Conservation (phyloP, 35 echinoderm and acorn worm species). For the Diadema setosum region DNA sequence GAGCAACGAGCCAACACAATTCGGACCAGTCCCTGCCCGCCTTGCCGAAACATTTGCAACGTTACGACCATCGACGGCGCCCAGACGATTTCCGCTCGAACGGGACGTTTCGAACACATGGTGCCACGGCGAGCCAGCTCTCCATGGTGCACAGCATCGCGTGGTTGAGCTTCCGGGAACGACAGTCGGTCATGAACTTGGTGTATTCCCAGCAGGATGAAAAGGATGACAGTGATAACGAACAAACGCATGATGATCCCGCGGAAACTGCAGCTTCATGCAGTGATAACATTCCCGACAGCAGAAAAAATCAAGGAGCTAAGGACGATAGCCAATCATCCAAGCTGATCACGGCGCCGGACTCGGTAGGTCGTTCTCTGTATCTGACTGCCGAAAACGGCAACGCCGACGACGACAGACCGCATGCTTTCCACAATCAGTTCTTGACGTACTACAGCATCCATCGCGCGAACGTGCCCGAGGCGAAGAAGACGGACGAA, state of each 20-base stretch:
- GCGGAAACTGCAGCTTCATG: neutral
- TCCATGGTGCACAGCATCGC: conserved; percentile 7
- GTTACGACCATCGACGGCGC: neutral
- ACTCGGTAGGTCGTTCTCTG: neutral
- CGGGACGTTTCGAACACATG: neutral
- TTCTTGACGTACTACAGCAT: neutral
- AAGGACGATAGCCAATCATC: too few relatives aligned
- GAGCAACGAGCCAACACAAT: neutral
- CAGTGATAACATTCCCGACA: neutral
- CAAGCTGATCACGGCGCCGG: neutral
- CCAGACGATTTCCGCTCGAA: neutral
- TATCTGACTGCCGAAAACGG: neutral
- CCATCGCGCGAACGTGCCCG: neutral
- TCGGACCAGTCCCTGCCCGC: neutral
- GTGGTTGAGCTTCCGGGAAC: neutral
- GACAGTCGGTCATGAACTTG: neutral
- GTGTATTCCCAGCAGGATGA: neutral
- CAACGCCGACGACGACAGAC: neutral
- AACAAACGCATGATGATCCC: too few relatives aligned
- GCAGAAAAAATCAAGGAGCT: neutral
- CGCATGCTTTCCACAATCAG: neutral
- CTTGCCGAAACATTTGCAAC: neutral
- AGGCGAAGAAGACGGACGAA: neutral
- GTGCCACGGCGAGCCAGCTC: neutral
- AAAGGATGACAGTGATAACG: neutral